Percentiles rank a stretch among this genome's conserved stretches.
phyloP scores from a whole-genome alignment of 2,797 vertebrate species.

The Sebastiscus albofasciatus region DNA sequence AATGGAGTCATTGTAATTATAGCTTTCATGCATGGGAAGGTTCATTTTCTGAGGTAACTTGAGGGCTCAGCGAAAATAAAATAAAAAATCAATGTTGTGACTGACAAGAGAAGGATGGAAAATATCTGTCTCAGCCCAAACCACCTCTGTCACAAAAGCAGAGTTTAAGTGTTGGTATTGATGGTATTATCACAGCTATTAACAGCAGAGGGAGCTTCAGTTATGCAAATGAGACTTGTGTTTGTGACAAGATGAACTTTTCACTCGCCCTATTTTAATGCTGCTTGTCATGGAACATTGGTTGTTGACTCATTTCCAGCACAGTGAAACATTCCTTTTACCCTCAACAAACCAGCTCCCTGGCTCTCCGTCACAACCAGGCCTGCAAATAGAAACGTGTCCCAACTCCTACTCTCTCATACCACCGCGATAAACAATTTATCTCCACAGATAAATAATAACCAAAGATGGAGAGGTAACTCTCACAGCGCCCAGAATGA shows the following conservation, averaged over 20 bases:
- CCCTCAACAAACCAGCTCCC: slow-evolving; percentile 53
- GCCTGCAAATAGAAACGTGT: slow-evolving; percentile 39
- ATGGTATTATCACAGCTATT: slow-evolving; percentile 69
- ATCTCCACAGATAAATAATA: slow-evolving; percentile 41
- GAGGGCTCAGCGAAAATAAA: slow-evolving; percentile 54
- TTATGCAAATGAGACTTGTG: slow-evolving; percentile 68
- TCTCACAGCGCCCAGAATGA: background rate
- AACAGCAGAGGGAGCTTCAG: slow-evolving; percentile 73
- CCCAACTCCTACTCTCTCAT: slow-evolving; percentile 18
- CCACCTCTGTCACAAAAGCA: slow-evolving; percentile 39
- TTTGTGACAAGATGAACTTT: slow-evolving; percentile 68
- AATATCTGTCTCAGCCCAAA: slow-evolving; percentile 50
- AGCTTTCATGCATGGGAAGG: slow-evolving; percentile 82
- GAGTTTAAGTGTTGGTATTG: slow-evolving; percentile 38
- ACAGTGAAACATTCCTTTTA: slow-evolving; percentile 45
- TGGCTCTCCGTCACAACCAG: slow-evolving; percentile 25
- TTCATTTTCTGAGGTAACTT: slow-evolving; percentile 79
- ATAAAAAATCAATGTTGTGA: slow-evolving; percentile 34
- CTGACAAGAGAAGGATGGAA: slow-evolving; percentile 51
- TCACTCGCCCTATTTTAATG: slow-evolving; percentile 60
- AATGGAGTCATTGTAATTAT: slow-evolving; percentile 81
- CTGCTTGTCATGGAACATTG: slow-evolving; percentile 61
- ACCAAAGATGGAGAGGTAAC: slow-evolving; percentile 29
- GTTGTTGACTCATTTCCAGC: slow-evolving; percentile 64
- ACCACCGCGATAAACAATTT: slow-evolving; percentile 36